These are phyloP conservation scores for Machimus atricapillus DNA, from an alignment of 2,888 invertebrate genomes.

Conservation along the genomic window DNA sequence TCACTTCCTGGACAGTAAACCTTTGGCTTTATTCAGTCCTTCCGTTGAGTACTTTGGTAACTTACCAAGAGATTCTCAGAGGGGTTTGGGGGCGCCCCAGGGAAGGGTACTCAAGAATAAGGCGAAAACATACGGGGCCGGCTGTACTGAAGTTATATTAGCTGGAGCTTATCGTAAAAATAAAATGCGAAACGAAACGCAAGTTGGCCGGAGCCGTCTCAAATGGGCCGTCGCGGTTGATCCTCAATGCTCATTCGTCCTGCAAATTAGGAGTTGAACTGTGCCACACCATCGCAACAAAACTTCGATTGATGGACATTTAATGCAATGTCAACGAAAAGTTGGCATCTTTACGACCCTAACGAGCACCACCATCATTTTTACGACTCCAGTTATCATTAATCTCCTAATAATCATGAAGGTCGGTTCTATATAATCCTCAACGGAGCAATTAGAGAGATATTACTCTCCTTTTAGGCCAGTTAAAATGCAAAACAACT, in stretches of 20 bases:
- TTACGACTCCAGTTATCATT: background rate
- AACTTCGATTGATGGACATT: background rate
- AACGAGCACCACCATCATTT: background rate
- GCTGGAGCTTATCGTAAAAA: background rate
- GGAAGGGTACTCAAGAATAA: background rate
- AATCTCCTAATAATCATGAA: background rate
- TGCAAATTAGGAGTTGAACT: background rate
- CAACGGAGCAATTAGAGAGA: background rate
- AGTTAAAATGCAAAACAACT: background rate
- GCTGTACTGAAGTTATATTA: background rate
- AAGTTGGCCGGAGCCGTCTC: background rate
- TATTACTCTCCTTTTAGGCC: too few species aligned
- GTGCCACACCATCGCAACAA: too few species aligned
- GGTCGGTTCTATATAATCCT: background rate
- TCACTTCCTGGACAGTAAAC: constrained; percentile 25
- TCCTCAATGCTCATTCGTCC: background rate
- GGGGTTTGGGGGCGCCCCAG: background rate
- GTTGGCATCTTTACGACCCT: background rate
- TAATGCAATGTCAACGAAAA: background rate
- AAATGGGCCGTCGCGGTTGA: background rate
- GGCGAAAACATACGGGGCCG: background rate
- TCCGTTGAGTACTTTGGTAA: background rate
- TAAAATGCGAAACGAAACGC: background rate
- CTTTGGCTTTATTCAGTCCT: constrained; percentile 10
- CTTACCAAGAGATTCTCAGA: background rate